phyloP scores from a whole-genome alignment of 2,113 vertebrate species.

The Pardalotus punctatus region DNA sequence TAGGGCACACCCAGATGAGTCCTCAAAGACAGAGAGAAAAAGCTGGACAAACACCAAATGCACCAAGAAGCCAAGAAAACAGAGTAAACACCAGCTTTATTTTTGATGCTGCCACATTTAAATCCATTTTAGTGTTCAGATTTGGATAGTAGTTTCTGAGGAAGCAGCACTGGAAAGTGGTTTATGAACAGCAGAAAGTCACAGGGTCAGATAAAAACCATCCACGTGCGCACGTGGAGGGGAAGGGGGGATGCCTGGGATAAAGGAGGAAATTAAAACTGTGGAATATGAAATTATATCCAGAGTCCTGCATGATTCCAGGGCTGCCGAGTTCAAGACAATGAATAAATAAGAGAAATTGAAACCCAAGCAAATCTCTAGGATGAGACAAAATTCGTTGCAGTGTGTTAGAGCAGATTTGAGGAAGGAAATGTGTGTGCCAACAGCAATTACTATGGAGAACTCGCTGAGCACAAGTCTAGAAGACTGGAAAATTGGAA shows the following conservation, averaged over 20 bases:
- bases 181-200: not conserved
- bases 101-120: not conserved
- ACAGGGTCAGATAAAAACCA: not conserved
- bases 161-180: not conserved
- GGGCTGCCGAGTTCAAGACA: not conserved
- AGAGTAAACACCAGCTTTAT: not conserved
- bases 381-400: constrained; percentile 52
- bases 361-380: constrained; percentile 40
- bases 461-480: constrained; percentile 60
- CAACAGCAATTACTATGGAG: constrained; percentile 63
- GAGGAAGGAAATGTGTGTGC: constrained; percentile 45
- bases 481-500: constrained; percentile 72
- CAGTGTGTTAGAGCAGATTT: constrained; percentile 52
- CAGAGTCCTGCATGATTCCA: not conserved
- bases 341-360: constrained; percentile 47
- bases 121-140: not conserved
- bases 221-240: rapidly evolving
- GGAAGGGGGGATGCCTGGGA: not conserved
- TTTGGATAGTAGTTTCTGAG: not conserved
- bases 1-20: not conserved
- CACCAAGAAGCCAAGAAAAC: not conserved
- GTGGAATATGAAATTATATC: constrained; percentile 31
- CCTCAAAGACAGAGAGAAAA: not conserved
- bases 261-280: constrained; percentile 36
- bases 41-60: not conserved